Evolutionary conservation across 2,888 invertebrate species (phyloP), one percentile per base, ranked within the genome.

Genomic region (Drosophila robusta): DNA sequence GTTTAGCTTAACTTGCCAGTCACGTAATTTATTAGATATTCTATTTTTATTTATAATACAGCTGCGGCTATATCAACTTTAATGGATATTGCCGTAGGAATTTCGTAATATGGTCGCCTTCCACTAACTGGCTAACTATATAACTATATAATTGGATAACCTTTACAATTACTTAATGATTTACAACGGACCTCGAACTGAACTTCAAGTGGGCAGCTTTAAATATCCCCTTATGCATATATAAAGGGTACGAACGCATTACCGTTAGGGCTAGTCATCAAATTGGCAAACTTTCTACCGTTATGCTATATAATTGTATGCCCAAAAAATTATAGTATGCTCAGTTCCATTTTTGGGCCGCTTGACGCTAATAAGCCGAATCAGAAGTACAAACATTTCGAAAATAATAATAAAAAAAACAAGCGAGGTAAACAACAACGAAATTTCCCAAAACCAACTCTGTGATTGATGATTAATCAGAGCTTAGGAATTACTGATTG

Each of bases 201-300:
- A 29, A 11, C 12, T 11, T 12, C 34, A 12, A 34, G 12, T 46
- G 60, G 29, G 14, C 29, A 34, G 32, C 34, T 47, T 41, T 47
- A 41, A 51, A 38, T 50, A 47, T 18, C 12, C 34, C 26, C 45
- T 22, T 29, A 39, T 69, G 26, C 47, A 45, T 58, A 54, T 22
- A 49, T 29, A 36, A 54, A 50, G 34, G 38, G 18, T 12, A 26
- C 26, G 26, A 63, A 24, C 14, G 7, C 12, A 18, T 54, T 45
- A 52, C 68, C 57, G 72, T 73, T 73, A 58, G 26, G 39, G 50
- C 44, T 65, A 52, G 51, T 45, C 45, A 57, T 18, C 55, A 32
- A 73, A 74, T 78, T 80, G 79, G 81, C 74, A 79, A 79, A 58
- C 79, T 84, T 79, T 83, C 80, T 72, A 82, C 81, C 66, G 81